Evolutionary conservation across 2,113 vertebrate genomes (phyloP).

Genomic region (Trematocara macrostoma): DNA sequence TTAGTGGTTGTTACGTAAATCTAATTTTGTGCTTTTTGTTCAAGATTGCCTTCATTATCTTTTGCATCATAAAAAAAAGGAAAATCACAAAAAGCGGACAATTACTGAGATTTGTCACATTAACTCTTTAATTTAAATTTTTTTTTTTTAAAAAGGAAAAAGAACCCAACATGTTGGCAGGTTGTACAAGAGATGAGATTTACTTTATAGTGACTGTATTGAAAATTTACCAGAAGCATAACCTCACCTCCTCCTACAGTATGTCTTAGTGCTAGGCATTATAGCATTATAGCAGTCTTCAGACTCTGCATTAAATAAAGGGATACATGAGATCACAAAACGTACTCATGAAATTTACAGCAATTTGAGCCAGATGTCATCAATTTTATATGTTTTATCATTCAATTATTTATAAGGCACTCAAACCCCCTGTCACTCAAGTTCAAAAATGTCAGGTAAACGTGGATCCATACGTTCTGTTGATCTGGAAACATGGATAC

Average conservation of each 20-base stretch:
- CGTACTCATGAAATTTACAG: not conserved
- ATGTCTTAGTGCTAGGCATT: not conserved
- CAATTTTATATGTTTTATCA: not conserved
- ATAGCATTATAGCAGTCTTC: not conserved
- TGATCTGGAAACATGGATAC: not conserved
- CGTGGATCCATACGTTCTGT: not conserved
- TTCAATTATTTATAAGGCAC: not conserved
- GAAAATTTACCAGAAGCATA: not conserved
- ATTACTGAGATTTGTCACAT: not conserved
- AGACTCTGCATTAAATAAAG: not conserved
- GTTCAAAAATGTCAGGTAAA: not conserved
- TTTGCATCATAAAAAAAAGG: not conserved
- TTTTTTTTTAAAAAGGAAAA: fast-evolving
- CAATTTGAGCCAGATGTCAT: not conserved
- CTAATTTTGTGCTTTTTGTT: not conserved
- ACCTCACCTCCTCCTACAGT: not conserved
- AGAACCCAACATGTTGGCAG: not conserved
- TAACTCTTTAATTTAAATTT: not conserved
- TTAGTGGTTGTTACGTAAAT: not conserved
- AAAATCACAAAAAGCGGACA: not conserved
- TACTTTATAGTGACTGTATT: not conserved
- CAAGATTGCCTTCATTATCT: not conserved
- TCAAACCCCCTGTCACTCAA: not conserved
- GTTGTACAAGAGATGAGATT: not conserved
- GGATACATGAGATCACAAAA: not conserved